Conservation (phyloP, 2,888 invertebrate genomes). For the Minunthozetes semirufus region DNA sequence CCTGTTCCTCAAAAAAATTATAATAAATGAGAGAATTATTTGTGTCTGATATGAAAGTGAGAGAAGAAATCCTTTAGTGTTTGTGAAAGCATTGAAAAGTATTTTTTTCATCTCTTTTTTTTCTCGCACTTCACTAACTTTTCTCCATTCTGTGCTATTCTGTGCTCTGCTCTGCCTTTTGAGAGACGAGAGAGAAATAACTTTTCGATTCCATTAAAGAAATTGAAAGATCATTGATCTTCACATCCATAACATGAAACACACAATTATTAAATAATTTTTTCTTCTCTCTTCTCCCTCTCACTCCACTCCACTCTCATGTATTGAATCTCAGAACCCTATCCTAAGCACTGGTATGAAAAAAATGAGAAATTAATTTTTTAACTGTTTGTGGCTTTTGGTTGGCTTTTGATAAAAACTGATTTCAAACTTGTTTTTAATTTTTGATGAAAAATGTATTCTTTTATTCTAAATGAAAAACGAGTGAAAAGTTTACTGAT, state of each 20-base stretch:
- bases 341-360: not conserved
- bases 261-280: slow-evolving; percentile 1
- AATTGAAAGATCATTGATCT: slow-evolving; percentile 10
- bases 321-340: not conserved
- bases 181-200: not conserved
- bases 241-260: not conserved
- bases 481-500: slow-evolving; percentile 1
- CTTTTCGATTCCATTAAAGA: not conserved
- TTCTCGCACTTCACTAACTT: too few species aligned
- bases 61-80: too few species aligned
- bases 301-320: not conserved
- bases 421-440: not conserved
- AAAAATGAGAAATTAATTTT: slow-evolving; percentile 1
- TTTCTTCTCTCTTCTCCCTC: not conserved
- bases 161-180: not conserved
- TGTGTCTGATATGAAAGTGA: too few species aligned
- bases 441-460: too few species aligned
- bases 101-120: not conserved
- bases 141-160: too few species aligned
- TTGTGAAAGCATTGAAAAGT: not conserved
- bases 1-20: not conserved
- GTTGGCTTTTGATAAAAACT: not conserved
- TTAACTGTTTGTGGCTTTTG: slow-evolving; percentile 6
- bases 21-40: not conserved
- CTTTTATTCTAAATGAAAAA: not conserved